A percentile compares a stretch with the other conserved stretches of the same genome.
These are phyloP conservation scores for Alces alces DNA, from an alignment of 2,113 vertebrate species.

Conservation along the genomic window DNA sequence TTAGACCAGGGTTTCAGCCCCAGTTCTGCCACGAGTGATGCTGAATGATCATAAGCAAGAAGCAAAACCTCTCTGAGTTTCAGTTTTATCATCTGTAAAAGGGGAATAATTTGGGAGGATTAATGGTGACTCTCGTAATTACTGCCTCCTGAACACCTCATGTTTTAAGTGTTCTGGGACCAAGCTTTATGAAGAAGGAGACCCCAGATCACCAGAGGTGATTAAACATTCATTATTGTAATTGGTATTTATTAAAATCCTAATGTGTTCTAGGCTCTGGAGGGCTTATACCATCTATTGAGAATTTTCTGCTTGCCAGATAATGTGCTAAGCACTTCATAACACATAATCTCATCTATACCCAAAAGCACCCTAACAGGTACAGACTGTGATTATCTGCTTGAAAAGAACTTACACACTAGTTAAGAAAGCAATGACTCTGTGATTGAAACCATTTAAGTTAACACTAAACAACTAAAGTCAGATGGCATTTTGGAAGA, in stretches of 20 bases:
- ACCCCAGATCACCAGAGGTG: slow-evolving; percentile 49
- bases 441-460: not conserved
- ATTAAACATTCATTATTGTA: slow-evolving; percentile 60
- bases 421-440: slow-evolving; percentile 16
- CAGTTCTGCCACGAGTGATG: not conserved
- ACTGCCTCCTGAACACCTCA: slow-evolving; percentile 8
- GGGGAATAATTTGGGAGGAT: slow-evolving; percentile 57
- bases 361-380: not conserved
- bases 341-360: not conserved
- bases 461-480: not conserved
- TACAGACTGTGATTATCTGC: slow-evolving; percentile 1
- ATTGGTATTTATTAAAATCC: slow-evolving; percentile 67
- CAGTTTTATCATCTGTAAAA: slow-evolving; percentile 53
- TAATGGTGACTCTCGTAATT: slow-evolving; percentile 24
- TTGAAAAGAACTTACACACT: not conserved
- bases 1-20: not conserved
- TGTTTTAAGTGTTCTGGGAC: slow-evolving; percentile 16
- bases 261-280: slow-evolving; percentile 54
- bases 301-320: slow-evolving; percentile 37
- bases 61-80: slow-evolving; percentile 33
- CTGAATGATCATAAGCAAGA: not conserved
- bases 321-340: slow-evolving; percentile 26
- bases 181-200: slow-evolving; percentile 46
- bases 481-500: not conserved
- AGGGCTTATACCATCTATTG: slow-evolving; percentile 14